A percentile compares a stretch with the other conserved stretches of the same genome.
Evolutionary conservation across 2,113 vertebrate genomes (phyloP).

Genomic region (Bagarius yarrelli): DNA sequence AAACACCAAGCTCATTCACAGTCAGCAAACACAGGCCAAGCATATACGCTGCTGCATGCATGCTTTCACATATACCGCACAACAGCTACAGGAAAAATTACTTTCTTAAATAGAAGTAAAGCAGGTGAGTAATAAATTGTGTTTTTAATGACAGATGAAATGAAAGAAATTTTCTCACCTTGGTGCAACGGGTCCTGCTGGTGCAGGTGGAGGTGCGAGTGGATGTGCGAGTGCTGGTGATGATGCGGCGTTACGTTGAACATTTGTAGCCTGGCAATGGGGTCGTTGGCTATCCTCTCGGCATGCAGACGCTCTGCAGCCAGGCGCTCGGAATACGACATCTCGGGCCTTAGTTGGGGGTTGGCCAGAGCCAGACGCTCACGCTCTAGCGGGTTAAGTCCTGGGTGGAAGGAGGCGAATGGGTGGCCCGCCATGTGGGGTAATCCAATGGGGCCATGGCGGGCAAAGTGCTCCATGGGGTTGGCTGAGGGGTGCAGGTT

Average conservation of each 20-base stretch:
- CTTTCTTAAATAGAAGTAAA: neutral
- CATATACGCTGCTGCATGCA: constrained; percentile 3
- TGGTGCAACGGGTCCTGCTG: constrained; percentile 98
- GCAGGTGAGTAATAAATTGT: neutral
- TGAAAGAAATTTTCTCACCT: constrained; percentile 76
- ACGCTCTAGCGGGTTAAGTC: constrained; percentile 89
- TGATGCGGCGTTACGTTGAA: constrained; percentile 98
- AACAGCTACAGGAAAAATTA: neutral
- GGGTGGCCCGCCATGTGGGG: constrained; percentile 89
- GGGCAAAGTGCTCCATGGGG: constrained; percentile 98
- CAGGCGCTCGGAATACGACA: constrained; percentile 95
- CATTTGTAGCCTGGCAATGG: constrained; percentile 95
- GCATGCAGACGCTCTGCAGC: constrained; percentile 93
- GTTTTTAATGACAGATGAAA: neutral
- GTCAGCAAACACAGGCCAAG: neutral
- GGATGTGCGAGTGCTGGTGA: constrained; percentile 98
- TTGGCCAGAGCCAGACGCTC: constrained; percentile 91
- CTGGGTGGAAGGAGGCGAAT: constrained; percentile 92
- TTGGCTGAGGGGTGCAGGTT: constrained; percentile 90
- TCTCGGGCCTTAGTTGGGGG: constrained; percentile 91
- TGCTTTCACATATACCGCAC: neutral
- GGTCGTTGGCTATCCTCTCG: constrained; percentile 95
- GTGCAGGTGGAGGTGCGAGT: constrained; percentile 97
- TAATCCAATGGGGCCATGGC: constrained; percentile 91
- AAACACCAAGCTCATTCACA: constrained; percentile 14